Evolutionary conservation across 2,113 vertebrate species (phyloP).

Genomic region (Apteryx owenii): DNA sequence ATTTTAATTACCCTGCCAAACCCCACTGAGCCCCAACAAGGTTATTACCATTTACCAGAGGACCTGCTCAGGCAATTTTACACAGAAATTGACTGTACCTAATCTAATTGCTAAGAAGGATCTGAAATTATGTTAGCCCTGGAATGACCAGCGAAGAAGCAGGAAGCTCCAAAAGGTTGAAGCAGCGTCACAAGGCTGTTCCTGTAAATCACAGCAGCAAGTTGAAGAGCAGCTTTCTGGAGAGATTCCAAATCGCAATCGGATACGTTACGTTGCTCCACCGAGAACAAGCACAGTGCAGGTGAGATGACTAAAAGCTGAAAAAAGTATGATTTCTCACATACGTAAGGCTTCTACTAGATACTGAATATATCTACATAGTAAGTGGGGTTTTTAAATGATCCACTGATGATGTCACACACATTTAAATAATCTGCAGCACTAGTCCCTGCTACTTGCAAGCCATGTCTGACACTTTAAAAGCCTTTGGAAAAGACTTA

Average conservation of each 20-base stretch:
- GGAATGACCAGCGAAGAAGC: constrained; percentile 3
- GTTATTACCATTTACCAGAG: neutral
- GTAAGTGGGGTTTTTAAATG: constrained; percentile 19
- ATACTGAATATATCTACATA: constrained; percentile 39
- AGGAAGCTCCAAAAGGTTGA: constrained; percentile 12
- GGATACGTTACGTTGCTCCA: neutral
- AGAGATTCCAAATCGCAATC: neutral
- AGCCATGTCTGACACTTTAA: neutral
- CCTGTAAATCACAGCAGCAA: neutral
- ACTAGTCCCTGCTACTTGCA: neutral
- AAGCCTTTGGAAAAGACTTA: constrained; percentile 2
- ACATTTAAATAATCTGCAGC: constrained; percentile 43
- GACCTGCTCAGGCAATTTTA: constrained; percentile 19
- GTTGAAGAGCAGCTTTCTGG: neutral
- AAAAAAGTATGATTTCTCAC: constrained; percentile 13
- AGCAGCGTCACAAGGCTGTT: neutral
- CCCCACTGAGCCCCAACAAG: neutral
- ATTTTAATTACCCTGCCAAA: constrained; percentile 20
- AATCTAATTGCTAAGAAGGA: constrained; percentile 35
- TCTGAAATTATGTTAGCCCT: constrained; percentile 40
- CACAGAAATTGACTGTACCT: constrained; percentile 24
- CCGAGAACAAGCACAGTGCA: neutral
- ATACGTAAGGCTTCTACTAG: neutral
- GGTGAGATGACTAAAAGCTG: neutral
- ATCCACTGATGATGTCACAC: constrained; percentile 18